Percentiles rank a stretch among this genome's conserved stretches.
Evolutionary conservation across 2,888 invertebrate species (phyloP).

Genomic region (Malachius bipustulatus): DNA sequence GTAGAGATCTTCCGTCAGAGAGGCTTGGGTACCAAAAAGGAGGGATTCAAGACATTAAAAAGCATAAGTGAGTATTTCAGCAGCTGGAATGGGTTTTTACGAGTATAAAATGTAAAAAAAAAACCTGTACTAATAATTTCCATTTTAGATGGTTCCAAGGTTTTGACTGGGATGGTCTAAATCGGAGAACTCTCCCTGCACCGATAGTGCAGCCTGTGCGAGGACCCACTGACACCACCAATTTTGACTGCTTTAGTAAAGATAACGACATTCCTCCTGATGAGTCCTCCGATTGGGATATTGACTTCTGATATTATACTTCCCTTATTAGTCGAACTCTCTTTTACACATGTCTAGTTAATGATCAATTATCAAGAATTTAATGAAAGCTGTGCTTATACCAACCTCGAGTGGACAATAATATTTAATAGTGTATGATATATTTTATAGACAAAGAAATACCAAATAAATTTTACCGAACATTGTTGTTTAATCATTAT

Average conservation of each 20-base stretch:
- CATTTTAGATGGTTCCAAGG: conserved; percentile 59
- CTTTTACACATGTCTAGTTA: too few relatives aligned
- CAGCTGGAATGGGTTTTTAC: background rate
- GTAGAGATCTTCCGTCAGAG: conserved; percentile 54
- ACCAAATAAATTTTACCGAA: too few relatives aligned
- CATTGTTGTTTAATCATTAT: too few relatives aligned
- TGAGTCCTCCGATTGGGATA: conserved; percentile 59
- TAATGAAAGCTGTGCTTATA: too few relatives aligned
- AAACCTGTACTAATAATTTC: conserved; percentile 9
- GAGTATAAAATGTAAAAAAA: background rate
- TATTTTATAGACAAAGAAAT: too few relatives aligned
- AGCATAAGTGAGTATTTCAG: conserved; percentile 50
- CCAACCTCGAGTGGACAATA: too few relatives aligned
- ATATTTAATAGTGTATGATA: too few relatives aligned
- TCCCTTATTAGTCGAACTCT: too few relatives aligned
- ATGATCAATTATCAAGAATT: too few relatives aligned
- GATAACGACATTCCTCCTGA: conserved; percentile 54
- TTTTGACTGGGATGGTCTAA: conserved; percentile 62
- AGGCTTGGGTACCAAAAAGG: conserved; percentile 55
- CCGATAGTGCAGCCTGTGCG: conserved; percentile 45
- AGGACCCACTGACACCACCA: conserved; percentile 52
- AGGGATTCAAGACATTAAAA: conserved; percentile 53
- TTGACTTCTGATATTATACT: conserved; percentile 54
- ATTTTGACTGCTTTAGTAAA: conserved; percentile 56
- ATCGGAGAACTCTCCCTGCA: conserved; percentile 40